Base-by-base conservation (phyloP, 1,140 invertebrate species). In the Leptinotarsa lineolata region DNA sequence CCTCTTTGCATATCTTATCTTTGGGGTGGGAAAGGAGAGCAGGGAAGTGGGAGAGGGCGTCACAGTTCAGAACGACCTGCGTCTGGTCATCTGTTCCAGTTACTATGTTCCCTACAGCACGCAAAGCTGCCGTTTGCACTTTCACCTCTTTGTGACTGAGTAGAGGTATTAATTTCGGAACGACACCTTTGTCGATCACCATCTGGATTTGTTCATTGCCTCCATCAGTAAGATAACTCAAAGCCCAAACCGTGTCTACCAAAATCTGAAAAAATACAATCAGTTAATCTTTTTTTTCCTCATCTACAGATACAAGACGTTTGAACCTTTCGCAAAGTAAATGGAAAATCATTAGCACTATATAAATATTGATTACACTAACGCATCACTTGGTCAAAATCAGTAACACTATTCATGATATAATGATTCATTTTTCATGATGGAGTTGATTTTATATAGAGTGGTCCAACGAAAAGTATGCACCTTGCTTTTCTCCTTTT, bases 41-140 rank as follows among this genome's bases (percentile, higher is more conserved):
- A 18, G 93, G 93, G 85, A 97, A 98, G 86, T 99, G 95, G 68
- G 92, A 92, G 12, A 99, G 88, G 18, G 96, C 97, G 80, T 95
- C 95, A 85, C 92, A 95, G 84, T 97, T 95, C 60, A 98, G 88
- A 39, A 98, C 96, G 66, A 94, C 89, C 73, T 81, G 66, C 8
- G 98, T 99, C 85, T 99, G 98, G 77, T 99, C 97, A 85, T 99
- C 98, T 1, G 97, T 97, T 21, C 98, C 98, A 15, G 98, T 99
- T 1, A 99, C 97, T 81, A 99, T 99, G 86, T 99, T 99, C 24
- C 98, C 98, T 16, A 99, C 95, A 15, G 97, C 97, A 78, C 97
- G 87, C 21, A 99, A 87, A 1, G 97, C 97, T 22, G 97, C 97
- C 6, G 97, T 99, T 88, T 99, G 94, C 12, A 97, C 95, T 89